Percentiles rank a stretch among this genome's conserved stretches.
Evolutionary conservation across 2,113 vertebrate genomes (phyloP).

Genomic region (Balaeniceps rex): DNA sequence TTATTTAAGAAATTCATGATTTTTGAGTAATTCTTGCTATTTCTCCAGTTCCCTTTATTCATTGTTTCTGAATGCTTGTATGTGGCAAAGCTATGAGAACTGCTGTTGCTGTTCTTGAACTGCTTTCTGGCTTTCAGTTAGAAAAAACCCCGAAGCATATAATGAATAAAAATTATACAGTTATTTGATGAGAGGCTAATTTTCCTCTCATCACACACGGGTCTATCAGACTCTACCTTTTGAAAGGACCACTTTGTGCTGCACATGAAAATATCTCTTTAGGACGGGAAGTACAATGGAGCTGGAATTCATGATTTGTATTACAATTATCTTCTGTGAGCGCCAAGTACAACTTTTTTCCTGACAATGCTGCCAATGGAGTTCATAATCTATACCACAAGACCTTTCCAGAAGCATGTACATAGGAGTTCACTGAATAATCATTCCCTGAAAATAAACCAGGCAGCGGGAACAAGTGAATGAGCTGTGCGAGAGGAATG

Average conservation of each 20-base stretch:
- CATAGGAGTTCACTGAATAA: conserved; percentile 29
- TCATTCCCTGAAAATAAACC: conserved; percentile 37
- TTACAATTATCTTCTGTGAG: conserved; percentile 3
- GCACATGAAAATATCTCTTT: neutral
- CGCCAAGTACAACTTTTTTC: conserved; percentile 38
- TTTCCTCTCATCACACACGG: neutral
- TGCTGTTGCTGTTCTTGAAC: neutral
- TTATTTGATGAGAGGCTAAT: neutral
- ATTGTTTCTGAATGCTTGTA: neutral
- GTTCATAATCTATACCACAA: conserved; percentile 43
- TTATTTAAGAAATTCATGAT: neutral
- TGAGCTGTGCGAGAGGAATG: conserved; percentile 38
- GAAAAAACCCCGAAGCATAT: neutral
- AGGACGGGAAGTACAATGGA: neutral
- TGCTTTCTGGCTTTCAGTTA: neutral
- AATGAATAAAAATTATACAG: neutral
- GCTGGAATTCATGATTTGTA: conserved; percentile 4
- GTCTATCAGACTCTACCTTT: neutral
- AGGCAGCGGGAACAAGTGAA: conserved; percentile 24
- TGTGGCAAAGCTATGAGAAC: neutral
- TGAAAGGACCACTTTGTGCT: neutral
- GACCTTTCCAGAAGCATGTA: conserved; percentile 47
- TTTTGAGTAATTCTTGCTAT: neutral
- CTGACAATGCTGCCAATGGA: conserved; percentile 7
- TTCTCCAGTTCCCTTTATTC: neutral